Conservation (phyloP, 2,797 vertebrate genomes). For the Antennarius maculatus region DNA sequence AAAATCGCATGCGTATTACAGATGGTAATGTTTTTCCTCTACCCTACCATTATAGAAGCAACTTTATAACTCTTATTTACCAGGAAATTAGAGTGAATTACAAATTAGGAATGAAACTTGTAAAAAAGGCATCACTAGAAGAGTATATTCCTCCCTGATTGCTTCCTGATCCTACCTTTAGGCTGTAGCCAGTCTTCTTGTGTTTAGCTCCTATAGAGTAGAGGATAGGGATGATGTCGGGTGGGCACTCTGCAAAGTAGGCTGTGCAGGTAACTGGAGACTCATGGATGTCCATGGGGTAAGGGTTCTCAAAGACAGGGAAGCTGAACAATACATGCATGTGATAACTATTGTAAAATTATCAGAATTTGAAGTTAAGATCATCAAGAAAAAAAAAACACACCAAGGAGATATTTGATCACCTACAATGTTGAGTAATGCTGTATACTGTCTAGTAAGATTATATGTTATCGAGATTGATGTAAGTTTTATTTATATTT, state of each 20-base stretch:
- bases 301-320: constrained; percentile 99
- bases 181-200: constrained; percentile 97
- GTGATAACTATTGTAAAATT: neutral
- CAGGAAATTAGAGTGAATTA: neutral
- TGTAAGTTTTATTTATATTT: too few relatives aligned
- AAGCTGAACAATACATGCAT: constrained; percentile 81
- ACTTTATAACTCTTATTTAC: neutral
- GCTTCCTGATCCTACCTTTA: constrained; percentile 83
- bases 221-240: constrained; percentile 95
- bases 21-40: too few relatives aligned
- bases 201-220: constrained; percentile 98
- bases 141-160: neutral
- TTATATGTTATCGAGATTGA: too few relatives aligned
- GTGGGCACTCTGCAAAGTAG: constrained; percentile 97
- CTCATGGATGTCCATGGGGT: constrained; percentile 98
- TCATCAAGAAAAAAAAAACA: too few relatives aligned
- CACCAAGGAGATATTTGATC: too few relatives aligned
- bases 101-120: neutral
- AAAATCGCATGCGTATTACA: too few relatives aligned
- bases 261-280: constrained; percentile 97
- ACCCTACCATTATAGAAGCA: neutral
- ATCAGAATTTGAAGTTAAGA: too few relatives aligned
- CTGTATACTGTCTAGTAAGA: too few relatives aligned
- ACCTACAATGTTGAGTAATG: too few relatives aligned
- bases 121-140: neutral